Evolutionary conservation across 2,888 invertebrate genomes (phyloP), one percentile per base, ranked within the genome.

Genomic region (Pinctada fucata): DNA sequence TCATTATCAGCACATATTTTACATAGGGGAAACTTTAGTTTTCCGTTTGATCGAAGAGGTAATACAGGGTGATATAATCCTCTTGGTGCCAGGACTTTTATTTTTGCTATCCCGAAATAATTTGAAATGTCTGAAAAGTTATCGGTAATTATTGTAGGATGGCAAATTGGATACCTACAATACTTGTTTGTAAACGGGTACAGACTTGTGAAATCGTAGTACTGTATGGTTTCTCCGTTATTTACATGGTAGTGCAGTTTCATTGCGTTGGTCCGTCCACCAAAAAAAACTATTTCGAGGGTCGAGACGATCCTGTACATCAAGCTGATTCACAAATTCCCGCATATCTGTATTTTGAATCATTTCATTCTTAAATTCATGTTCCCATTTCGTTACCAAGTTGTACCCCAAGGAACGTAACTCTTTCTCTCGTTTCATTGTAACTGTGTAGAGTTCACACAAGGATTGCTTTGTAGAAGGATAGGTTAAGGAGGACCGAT

Each of bases 11-110:
- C 72, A 31, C 79, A 79, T 6, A 67, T 68, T 10, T 65, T 13
- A 65, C 75, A 79, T 3, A 79, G 72, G 10, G 68, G 52, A 68
- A 79, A 79, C 48, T 65, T 72, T 47, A 79, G 31, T 16, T 79
- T 79, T 8, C 79, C 79, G 31, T 79, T 79, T 3, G 47, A 47
- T 13, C 31, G 70, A 2, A 10, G 45, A 16, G 76, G 79, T 48
- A 76, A 58, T 10, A 75, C 79, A 3, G 72, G 76, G 63, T 72
- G 72, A 50, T 72, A 77, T 6, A 90, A 69, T 2, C 74, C 48
- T 69, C 78, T 69, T 6, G 88, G 88, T 2, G 88, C 85, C 45
- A 86, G 70, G 63, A 51, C 58, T 16, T 52, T 58, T 10, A 72
- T 31, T 51, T 77, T 77, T 47, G 68, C 72, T 6, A 77, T 58